Evolutionary conservation across 2,113 vertebrate species (phyloP).

Genomic region (Glareola pratincola): DNA sequence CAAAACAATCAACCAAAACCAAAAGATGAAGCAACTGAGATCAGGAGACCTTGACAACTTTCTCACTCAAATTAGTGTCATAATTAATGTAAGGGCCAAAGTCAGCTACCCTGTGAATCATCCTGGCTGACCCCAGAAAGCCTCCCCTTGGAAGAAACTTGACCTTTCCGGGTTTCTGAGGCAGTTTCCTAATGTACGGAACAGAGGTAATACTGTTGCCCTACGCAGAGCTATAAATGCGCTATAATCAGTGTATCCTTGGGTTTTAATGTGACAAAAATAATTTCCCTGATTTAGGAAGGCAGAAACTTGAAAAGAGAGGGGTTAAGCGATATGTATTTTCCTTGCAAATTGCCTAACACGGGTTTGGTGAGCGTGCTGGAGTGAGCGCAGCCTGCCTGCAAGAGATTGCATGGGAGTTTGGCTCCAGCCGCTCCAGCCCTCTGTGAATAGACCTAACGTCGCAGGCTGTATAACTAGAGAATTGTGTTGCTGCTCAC

Average conservation of each 20-base stretch:
- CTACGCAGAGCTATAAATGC: neutral
- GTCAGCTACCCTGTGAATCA: neutral
- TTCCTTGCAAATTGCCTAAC: neutral
- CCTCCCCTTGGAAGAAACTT: neutral
- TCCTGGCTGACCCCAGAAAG: neutral
- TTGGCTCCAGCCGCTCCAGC: constrained; percentile 18
- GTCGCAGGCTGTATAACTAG: neutral
- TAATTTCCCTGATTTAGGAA: neutral
- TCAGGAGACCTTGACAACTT: neutral
- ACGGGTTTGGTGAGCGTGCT: neutral
- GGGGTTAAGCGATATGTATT: neutral
- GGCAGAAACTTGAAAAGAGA: neutral
- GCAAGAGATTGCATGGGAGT: constrained; percentile 57
- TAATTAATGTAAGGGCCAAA: neutral
- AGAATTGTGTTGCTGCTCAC: constrained; percentile 47
- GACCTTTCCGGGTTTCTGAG: neutral
- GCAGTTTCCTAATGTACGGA: neutral
- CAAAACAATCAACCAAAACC: neutral
- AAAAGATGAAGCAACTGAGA: neutral
- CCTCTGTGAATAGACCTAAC: constrained; percentile 28
- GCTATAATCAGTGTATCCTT: neutral
- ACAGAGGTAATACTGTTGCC: neutral
- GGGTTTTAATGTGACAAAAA: neutral
- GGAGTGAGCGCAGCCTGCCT: constrained; percentile 10
- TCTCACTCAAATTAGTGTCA: neutral